Evolutionary conservation across 2,888 invertebrate genomes (phyloP).

Genomic region (Zele albiditarsus): DNA sequence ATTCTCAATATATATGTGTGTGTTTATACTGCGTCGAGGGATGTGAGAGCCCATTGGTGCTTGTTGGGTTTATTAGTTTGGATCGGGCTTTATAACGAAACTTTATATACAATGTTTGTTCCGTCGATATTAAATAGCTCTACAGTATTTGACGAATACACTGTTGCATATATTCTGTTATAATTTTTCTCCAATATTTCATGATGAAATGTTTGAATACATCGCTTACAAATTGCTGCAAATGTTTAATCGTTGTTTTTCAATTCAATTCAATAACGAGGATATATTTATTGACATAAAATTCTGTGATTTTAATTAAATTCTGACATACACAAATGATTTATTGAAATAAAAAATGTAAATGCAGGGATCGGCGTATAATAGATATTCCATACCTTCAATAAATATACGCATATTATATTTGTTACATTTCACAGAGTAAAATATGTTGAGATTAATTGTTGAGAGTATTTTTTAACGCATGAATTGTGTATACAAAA

Average conservation of each 20-base stretch:
- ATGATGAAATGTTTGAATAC: neutral
- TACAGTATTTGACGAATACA: neutral
- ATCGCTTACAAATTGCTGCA: too few species aligned
- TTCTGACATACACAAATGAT: neutral
- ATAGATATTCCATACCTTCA: too few species aligned
- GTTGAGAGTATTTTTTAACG: too few species aligned
- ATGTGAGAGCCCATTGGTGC: neutral
- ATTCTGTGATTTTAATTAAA: neutral
- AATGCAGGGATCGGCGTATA: neutral
- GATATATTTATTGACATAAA: neutral
- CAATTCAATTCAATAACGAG: neutral
- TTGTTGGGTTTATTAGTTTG: neutral
- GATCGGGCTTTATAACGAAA: neutral
- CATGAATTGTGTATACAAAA: too few species aligned
- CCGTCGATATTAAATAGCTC: neutral
- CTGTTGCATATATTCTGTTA: neutral
- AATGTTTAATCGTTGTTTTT: neutral
- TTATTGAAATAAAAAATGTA: neutral
- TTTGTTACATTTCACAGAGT: too few species aligned
- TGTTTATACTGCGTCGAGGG: neutral
- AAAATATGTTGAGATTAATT: too few species aligned
- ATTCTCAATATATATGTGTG: neutral
- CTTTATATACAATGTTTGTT: neutral
- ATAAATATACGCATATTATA: too few species aligned
- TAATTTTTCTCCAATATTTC: neutral